phyloP scores from a whole-genome alignment of 2,888 invertebrate species.

The Sclerodermus sp. region DNA sequence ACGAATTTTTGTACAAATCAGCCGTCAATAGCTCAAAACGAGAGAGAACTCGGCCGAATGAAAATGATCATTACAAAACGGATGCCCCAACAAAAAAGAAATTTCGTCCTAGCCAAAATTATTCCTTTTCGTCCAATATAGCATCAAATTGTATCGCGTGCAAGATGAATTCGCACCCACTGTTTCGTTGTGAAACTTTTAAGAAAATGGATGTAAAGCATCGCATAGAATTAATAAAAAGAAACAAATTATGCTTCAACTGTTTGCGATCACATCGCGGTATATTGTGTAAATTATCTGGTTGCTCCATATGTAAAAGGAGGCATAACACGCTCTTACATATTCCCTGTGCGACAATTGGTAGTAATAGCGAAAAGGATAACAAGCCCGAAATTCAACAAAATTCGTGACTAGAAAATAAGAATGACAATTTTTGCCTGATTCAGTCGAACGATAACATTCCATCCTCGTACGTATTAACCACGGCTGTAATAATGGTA shows the following conservation, averaged over 20 bases:
- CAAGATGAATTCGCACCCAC: constrained; percentile 13
- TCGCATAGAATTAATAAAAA: constrained; percentile 4
- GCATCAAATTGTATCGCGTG: constrained; percentile 5
- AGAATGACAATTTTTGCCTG: no score
- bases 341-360: no score
- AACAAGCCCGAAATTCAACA: no score
- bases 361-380: not conserved
- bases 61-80: no score
- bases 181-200: constrained; percentile 20
- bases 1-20: constrained; percentile 11
- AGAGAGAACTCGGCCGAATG: not conserved
- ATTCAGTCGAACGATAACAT: no score
- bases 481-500: no score
- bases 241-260: constrained; percentile 16
- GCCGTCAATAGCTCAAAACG: constrained; percentile 1
- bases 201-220: constrained; percentile 1
- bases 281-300: constrained; percentile 9
- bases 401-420: not conserved
- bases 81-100: no score
- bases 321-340: constrained; percentile 9
- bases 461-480: no score
- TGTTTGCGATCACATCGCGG: constrained; percentile 13
- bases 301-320: constrained; percentile 17
- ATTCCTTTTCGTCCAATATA: no score
- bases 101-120: no score